Conservation (phyloP, 1,140 invertebrate species). For the Stegodyphus mimosarum region DNA sequence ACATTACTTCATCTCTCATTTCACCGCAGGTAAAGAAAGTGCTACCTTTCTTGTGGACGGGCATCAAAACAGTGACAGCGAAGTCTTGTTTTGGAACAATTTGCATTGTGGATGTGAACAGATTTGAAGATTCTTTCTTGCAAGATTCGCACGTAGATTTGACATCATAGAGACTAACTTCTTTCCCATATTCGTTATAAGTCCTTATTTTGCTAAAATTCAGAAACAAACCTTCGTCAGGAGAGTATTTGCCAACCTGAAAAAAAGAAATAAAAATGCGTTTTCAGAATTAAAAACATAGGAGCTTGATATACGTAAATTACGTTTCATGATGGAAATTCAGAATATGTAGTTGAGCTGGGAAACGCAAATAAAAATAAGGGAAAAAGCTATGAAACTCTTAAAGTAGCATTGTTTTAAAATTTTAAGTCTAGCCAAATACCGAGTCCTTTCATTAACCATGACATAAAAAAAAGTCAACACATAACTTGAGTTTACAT, state of each 20-base stretch:
- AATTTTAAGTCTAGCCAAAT: too few species aligned
- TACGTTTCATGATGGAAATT: too few species aligned
- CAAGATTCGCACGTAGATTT: constrained; percentile 62
- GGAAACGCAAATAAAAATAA: background rate
- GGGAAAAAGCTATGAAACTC: background rate
- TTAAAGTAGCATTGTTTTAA: background rate
- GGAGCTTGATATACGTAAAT: too few species aligned
- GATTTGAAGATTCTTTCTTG: constrained; percentile 19
- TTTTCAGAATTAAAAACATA: background rate
- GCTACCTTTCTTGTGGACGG: constrained; percentile 63
- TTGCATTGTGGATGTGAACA: constrained; percentile 56
- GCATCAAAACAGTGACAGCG: constrained; percentile 63
- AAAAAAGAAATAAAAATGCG: background rate
- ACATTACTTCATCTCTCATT: constrained; percentile 62
- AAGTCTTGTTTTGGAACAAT: constrained; percentile 63
- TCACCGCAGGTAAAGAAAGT: constrained; percentile 64
- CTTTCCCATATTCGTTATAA: constrained; percentile 62
- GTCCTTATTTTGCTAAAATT: constrained; percentile 62
- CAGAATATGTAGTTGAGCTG: too few species aligned
- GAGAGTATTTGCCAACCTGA: constrained; percentile 61
- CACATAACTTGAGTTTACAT: too few species aligned
- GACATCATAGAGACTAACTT: constrained; percentile 62
- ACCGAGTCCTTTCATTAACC: too few species aligned
- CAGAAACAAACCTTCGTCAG: constrained; percentile 62
- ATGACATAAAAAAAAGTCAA: too few species aligned